Conservation (phyloP, 2,888 invertebrate species). For the Euplagia quadripunctaria region DNA sequence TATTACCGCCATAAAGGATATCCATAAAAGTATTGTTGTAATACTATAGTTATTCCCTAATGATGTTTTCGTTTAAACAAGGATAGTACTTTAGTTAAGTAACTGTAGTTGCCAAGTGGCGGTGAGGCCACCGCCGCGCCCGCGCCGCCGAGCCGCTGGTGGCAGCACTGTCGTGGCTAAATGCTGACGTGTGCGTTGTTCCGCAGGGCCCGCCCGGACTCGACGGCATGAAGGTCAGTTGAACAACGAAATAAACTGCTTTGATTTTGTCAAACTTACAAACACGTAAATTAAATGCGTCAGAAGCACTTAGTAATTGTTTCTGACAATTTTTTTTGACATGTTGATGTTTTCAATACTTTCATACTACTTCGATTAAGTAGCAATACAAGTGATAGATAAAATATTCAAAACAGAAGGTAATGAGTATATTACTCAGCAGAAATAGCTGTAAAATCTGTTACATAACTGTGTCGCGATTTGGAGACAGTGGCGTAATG, state of each 20-base stretch:
- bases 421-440: background rate
- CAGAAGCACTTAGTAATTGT: background rate
- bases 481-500: background rate
- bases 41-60: background rate
- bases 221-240: conserved; percentile 97
- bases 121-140: background rate
- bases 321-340: background rate
- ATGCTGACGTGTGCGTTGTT: conserved; percentile 79
- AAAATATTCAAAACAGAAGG: too few species aligned
- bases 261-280: background rate
- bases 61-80: background rate
- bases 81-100: background rate
- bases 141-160: background rate
- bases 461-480: background rate
- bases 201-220: conserved; percentile 96
- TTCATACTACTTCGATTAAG: background rate
- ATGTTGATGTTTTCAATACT: background rate
- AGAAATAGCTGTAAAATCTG: background rate
- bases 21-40: background rate
- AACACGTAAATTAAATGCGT: too few species aligned
- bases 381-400: background rate
- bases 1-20: background rate
- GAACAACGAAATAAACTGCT: background rate
- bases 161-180: background rate
- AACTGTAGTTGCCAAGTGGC: background rate